Conservation (phyloP, 2,113 vertebrate genomes). For the Noctilio leporinus region DNA sequence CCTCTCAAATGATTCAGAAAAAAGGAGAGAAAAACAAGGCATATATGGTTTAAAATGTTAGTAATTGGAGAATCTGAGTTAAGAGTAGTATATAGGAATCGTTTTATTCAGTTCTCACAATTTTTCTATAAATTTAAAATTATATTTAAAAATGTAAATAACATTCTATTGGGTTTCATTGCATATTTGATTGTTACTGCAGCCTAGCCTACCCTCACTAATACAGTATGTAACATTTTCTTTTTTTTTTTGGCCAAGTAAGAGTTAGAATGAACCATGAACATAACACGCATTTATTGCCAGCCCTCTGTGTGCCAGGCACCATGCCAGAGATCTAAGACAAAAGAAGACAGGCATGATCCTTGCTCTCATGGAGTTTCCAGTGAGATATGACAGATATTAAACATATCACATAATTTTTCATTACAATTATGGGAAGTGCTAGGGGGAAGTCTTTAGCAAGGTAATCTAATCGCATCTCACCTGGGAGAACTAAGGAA, state of each 20-base stretch:
- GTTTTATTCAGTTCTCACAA: not conserved
- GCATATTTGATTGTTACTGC: not conserved
- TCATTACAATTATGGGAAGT: not conserved
- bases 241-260: not conserved
- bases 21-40: not conserved
- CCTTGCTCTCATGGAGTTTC: not conserved
- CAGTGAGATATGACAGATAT: not conserved
- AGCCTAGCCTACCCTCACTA: not conserved
- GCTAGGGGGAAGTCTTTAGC: not conserved
- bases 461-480: not conserved
- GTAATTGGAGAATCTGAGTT: not conserved
- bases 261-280: not conserved
- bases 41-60: not conserved
- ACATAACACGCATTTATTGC: not conserved
- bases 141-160: not conserved
- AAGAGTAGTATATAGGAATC: not conserved
- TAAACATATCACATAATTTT: not conserved
- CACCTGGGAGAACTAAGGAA: not conserved
- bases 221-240: not conserved
- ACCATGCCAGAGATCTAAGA: not conserved
- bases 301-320: not conserved
- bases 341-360: not conserved
- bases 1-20: not conserved
- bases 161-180: not conserved
- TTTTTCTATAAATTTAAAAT: not conserved